These are phyloP conservation scores for Papilio helenus DNA, from an alignment of 1,140 invertebrate genomes.

Conservation along the genomic window DNA sequence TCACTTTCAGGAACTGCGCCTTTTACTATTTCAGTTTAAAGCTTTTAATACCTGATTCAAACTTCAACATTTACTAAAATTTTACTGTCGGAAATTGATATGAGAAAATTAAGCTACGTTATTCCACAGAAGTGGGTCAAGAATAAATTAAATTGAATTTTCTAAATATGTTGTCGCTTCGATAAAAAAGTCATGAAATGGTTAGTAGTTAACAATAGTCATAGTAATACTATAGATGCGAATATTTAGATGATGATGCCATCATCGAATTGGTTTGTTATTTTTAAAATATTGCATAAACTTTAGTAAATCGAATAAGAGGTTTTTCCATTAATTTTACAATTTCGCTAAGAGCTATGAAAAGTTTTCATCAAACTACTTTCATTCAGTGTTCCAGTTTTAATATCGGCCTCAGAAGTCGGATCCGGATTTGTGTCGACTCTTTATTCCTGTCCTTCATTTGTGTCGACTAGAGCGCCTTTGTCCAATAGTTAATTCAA, in stretches of 20 bases:
- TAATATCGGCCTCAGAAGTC: constrained; percentile 15
- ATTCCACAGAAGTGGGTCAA: not conserved
- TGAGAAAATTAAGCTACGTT: not conserved
- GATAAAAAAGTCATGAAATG: too few species aligned
- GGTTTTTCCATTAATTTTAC: constrained; percentile 1
- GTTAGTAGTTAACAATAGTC: too few species aligned
- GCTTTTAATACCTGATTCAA: constrained; percentile 2
- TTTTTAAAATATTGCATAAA: not conserved
- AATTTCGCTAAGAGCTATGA: constrained; percentile 2
- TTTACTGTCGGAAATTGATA: not conserved
- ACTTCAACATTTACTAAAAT: not conserved
- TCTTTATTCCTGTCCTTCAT: constrained; percentile 18
- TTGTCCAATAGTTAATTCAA: constrained; percentile 21
- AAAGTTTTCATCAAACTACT: constrained; percentile 21
- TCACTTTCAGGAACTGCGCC: not conserved
- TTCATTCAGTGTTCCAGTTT: constrained; percentile 20
- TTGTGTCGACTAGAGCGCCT: constrained; percentile 3
- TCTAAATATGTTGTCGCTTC: not conserved
- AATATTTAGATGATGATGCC: too few species aligned
- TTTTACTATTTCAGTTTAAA: constrained; percentile 3
- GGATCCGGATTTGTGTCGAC: not conserved
- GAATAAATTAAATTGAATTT: not conserved
- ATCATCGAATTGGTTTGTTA: too few species aligned
- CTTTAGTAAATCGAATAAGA: not conserved
- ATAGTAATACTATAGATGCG: too few species aligned